These are phyloP conservation scores for Melolontha melolontha DNA, from an alignment of 2,888 invertebrate species.

Conservation along the genomic window DNA sequence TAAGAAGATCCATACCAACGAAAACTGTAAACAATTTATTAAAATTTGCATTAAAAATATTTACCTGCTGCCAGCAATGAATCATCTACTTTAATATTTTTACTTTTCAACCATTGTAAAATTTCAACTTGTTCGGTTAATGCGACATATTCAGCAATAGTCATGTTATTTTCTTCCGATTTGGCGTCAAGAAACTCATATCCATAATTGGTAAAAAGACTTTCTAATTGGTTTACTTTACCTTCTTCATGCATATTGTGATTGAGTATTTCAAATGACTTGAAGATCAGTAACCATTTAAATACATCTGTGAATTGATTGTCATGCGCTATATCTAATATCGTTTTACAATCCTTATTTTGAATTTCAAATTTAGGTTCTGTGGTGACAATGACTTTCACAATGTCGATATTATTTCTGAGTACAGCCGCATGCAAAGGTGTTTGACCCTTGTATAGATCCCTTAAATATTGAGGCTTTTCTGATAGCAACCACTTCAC, in stretches of 20 bases:
- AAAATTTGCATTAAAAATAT: too few relatives aligned
- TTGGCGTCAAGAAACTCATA: slow-evolving; percentile 4
- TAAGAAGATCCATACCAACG: too few relatives aligned
- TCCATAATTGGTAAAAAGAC: slow-evolving; percentile 11
- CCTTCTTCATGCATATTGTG: slow-evolving; percentile 11
- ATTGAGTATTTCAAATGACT: slow-evolving; percentile 21
- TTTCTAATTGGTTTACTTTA: slow-evolving; percentile 10
- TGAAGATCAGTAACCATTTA: slow-evolving; percentile 8
- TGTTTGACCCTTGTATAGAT: slow-evolving; percentile 5
- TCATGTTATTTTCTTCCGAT: slow-evolving; percentile 11
- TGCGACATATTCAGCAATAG: slow-evolving; percentile 9
- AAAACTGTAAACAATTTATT: too few relatives aligned
- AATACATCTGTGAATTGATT: background rate
- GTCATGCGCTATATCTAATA: background rate
- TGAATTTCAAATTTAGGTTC: background rate
- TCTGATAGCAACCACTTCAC: slow-evolving; percentile 9
- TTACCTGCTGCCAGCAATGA: slow-evolving; percentile 2
- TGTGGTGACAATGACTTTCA: slow-evolving; percentile 8
- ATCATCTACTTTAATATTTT: slow-evolving; percentile 17
- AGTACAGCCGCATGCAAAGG: slow-evolving; percentile 14
- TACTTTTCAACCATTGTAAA: slow-evolving; percentile 17
- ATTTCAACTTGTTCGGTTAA: slow-evolving; percentile 10
- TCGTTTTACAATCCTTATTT: slow-evolving; percentile 2
- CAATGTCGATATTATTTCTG: slow-evolving; percentile 9
- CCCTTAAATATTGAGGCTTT: background rate